Evolutionary conservation across 2,888 invertebrate species (phyloP).

Genomic region (Caenorhabditis macrosperma): DNA sequence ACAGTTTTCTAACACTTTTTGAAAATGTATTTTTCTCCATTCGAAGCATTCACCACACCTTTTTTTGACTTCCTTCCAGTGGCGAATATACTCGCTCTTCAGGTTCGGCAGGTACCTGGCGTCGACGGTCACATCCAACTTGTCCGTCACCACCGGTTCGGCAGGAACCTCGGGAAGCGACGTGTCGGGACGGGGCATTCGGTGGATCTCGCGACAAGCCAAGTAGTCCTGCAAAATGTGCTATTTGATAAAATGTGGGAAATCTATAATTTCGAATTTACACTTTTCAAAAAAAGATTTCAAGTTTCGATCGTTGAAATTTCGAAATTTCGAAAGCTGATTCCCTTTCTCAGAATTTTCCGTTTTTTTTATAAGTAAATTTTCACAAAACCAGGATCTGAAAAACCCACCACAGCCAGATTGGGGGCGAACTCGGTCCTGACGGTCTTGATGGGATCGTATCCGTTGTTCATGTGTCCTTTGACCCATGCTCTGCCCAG

Average conservation of each 20-base stretch:
- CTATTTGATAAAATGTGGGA: not conserved
- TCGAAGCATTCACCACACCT: conserved; percentile 44
- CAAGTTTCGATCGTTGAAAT: no score
- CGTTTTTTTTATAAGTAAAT: not conserved
- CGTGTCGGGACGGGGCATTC: conserved; percentile 66
- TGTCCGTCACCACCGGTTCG: conserved; percentile 23
- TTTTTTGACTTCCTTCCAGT: conserved; percentile 73
- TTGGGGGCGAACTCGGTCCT: conserved; percentile 54
- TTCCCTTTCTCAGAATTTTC: not conserved
- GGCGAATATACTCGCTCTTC: conserved; percentile 63
- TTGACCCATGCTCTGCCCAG: conserved; percentile 77
- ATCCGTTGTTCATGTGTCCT: conserved; percentile 63
- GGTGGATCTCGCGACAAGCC: conserved; percentile 69
- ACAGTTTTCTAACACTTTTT: not conserved
- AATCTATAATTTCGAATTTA: not conserved
- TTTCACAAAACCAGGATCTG: not conserved
- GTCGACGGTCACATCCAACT: conserved; percentile 39
- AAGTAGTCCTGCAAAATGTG: conserved; percentile 71
- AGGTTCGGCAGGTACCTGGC: conserved; percentile 41
- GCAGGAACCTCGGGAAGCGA: conserved; percentile 50
- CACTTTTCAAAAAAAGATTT: not conserved
- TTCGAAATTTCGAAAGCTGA: no score
- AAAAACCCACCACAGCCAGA: conserved; percentile 32
- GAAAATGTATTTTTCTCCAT: not conserved
- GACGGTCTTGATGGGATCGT: conserved; percentile 20